These are phyloP conservation scores for Pemphredon lugubris DNA, from an alignment of 2,888 invertebrate species.

Conservation along the genomic window DNA sequence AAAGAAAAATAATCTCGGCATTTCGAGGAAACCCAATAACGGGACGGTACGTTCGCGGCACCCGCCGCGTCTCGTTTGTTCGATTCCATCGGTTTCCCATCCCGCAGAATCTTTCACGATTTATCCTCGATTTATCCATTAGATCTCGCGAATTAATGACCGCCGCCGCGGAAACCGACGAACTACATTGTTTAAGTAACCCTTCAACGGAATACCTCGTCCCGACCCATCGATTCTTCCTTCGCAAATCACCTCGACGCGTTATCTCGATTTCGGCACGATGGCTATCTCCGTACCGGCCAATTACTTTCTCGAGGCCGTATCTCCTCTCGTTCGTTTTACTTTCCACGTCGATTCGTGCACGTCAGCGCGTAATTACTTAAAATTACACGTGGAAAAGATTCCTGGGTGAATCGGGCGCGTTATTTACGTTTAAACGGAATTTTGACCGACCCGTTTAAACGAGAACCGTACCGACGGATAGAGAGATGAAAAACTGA, in stretches of 20 bases:
- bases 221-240: slow-evolving; percentile 12
- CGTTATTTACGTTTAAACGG: neutral
- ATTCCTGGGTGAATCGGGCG: neutral
- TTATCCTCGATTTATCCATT: slow-evolving; percentile 62
- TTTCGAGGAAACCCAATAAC: slow-evolving; percentile 48
- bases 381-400: slow-evolving; percentile 14
- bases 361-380: slow-evolving; percentile 24
- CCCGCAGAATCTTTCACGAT: slow-evolving; percentile 32
- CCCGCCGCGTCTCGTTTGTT: slow-evolving; percentile 22
- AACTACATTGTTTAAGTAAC: slow-evolving; percentile 58
- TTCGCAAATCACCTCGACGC: slow-evolving; percentile 6
- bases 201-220: neutral
- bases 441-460: too few species aligned
- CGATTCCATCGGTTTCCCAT: slow-evolving; percentile 41
- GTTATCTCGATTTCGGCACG: neutral
- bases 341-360: slow-evolving; percentile 16
- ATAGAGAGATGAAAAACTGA: too few species aligned
- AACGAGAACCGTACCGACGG: too few species aligned
- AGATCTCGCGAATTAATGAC: slow-evolving; percentile 67
- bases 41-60: slow-evolving; percentile 20
- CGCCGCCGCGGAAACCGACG: slow-evolving; percentile 34
- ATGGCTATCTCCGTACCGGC: slow-evolving; percentile 26
- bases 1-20: slow-evolving; percentile 50
- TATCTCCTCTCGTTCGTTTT: slow-evolving; percentile 17
- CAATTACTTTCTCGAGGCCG: slow-evolving; percentile 35